Conservation (phyloP, 2,797 vertebrate genomes). For the Anguilla obscura region DNA sequence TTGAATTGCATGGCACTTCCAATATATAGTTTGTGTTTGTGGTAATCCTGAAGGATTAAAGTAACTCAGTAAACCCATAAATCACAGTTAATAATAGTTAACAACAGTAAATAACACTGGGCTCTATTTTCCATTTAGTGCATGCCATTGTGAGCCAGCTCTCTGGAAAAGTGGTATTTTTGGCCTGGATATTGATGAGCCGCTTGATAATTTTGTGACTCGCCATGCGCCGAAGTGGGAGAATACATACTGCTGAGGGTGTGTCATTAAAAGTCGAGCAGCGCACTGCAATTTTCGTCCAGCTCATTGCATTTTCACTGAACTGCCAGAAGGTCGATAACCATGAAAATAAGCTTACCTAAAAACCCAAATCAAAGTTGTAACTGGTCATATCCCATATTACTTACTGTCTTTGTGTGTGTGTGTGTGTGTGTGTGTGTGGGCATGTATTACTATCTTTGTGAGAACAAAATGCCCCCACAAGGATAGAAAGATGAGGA, state of each 20-base stretch:
- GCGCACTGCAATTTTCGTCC: no score
- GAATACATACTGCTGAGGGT: no score
- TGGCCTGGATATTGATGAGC: no score
- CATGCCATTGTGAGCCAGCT: no score
- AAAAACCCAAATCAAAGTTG: neutral
- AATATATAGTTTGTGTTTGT: neutral
- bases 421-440: slow-evolving; percentile 42
- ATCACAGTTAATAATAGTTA: neutral
- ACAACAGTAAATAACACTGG: neutral
- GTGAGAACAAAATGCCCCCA: neutral
- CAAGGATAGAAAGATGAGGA: no score
- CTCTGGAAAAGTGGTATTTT: no score
- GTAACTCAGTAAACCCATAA: neutral
- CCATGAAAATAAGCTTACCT: neutral
- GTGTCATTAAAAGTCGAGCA: no score
- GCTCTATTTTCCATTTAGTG: no score
- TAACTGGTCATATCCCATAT: neutral
- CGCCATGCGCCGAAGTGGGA: no score
- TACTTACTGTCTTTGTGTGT: slow-evolving; percentile 37
- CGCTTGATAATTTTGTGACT: no score
- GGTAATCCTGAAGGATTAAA: neutral
- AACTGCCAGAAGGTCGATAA: neutral
- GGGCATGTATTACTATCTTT: neutral
- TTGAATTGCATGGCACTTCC: neutral
- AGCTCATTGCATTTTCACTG: no score